Conservation (phyloP, 2,113 vertebrate genomes). For the Geococcyx californianus region DNA sequence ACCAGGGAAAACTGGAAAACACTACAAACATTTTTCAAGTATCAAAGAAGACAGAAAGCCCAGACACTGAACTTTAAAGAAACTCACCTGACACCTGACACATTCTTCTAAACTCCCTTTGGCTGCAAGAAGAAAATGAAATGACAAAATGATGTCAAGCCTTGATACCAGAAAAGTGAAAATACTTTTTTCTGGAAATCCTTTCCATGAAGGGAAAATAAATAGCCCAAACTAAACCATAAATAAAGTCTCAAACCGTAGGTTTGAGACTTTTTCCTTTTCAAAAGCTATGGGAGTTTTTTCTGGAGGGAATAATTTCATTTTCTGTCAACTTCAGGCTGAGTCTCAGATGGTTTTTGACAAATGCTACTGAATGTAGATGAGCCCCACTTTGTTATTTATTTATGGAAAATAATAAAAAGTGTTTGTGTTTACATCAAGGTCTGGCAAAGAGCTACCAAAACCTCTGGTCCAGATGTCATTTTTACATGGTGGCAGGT, state of each 20-base stretch:
- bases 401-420: not conserved
- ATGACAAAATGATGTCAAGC: not conserved
- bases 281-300: not conserved
- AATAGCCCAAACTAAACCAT: not conserved
- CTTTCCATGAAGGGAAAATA: not conserved
- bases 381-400: not conserved
- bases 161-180: not conserved
- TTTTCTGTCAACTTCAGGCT: not conserved
- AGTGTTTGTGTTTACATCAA: not conserved
- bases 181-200: not conserved
- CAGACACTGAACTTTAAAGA: not conserved
- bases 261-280: not conserved
- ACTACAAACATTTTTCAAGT: not conserved
- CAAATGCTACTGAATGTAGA: not conserved
- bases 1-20: not conserved
- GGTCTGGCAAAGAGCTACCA: not conserved
- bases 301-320: not conserved
- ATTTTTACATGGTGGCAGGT: not conserved
- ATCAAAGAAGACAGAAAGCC: not conserved
- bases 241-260: not conserved
- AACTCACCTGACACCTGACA: slow-evolving; percentile 1
- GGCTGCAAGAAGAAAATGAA: slow-evolving; percentile 18
- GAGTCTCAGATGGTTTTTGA: not conserved
- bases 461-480: not conserved
- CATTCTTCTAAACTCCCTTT: not conserved